Percentiles rank a stretch among this genome's conserved stretches.
phyloP scores from a whole-genome alignment of 2,888 invertebrate genomes.

The Aspidiotus destructor region DNA sequence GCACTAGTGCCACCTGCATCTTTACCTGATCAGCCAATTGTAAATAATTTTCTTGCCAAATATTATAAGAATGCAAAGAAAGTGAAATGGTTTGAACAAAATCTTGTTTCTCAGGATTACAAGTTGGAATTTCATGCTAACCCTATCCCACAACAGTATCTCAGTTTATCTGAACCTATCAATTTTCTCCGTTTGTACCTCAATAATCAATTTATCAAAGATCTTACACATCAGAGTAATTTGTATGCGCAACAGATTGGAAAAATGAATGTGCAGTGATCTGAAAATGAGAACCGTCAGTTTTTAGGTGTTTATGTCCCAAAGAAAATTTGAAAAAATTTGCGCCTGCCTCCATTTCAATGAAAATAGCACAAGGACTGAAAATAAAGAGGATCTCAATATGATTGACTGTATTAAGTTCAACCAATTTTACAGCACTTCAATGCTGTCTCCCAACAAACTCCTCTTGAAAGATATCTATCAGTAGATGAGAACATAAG shows the following conservation, averaged over 20 bases:
- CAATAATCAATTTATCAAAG: neutral
- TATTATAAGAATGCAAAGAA: neutral
- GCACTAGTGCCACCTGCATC: neutral
- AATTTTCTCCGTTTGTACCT: neutral
- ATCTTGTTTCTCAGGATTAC: neutral
- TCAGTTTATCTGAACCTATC: neutral
- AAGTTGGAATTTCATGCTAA: neutral
- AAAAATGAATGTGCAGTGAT: conserved; percentile 3
- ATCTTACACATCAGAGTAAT: neutral
- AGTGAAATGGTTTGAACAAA: neutral
- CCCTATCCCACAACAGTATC: neutral
- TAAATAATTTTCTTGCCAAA: neutral
- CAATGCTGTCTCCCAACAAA: conserved; percentile 34
- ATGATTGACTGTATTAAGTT: conserved; percentile 37
- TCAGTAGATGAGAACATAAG: conserved; percentile 40
- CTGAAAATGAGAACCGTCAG: conserved; percentile 16
- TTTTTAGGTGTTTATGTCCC: conserved; percentile 37
- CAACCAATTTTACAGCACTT: conserved; percentile 36
- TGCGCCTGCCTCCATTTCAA: conserved; percentile 37
- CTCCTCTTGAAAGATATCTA: no score
- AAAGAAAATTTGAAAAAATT: conserved; percentile 38
- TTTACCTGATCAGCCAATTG: neutral
- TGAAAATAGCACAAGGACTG: conserved; percentile 35
- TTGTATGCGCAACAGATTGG: neutral
- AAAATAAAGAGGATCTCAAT: conserved; percentile 28